A percentile compares a stretch with the other conserved stretches of the same genome.
phyloP scores from a whole-genome alignment of 2,888 invertebrate genomes.

The Sepiola atlantica region DNA sequence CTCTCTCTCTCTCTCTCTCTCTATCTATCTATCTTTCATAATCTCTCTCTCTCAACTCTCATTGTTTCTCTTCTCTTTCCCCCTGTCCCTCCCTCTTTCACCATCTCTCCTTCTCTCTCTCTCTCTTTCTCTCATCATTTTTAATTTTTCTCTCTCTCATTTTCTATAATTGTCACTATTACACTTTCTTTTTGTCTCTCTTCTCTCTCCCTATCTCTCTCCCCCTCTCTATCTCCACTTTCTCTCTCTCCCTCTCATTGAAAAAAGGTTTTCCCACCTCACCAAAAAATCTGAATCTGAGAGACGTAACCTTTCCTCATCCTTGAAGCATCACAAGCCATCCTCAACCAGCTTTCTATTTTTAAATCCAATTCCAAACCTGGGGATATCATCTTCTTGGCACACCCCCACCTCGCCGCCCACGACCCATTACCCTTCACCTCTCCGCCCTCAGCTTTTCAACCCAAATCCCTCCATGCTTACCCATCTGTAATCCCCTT shows the following conservation, averaged over 20 bases:
- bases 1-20: no score
- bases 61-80: no score
- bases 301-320: not conserved
- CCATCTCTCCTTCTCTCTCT: no score
- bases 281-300: not conserved
- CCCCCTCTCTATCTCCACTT: not conserved
- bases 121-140: no score
- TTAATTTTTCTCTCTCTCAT: no score
- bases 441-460: not conserved
- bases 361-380: not conserved
- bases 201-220: not conserved
- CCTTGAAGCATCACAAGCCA: not conserved
- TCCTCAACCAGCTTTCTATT: not conserved
- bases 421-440: not conserved
- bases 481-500: not conserved
- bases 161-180: no score
- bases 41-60: no score
- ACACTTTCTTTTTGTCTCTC: not conserved
- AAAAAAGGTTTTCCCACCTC: not conserved
- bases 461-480: not conserved
- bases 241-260: no score
- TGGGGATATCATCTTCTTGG: not conserved
- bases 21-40: no score
- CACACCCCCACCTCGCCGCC: not conserved
- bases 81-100: no score